phyloP scores from a whole-genome alignment of 2,888 invertebrate species.

The Heliconius charithonia region DNA sequence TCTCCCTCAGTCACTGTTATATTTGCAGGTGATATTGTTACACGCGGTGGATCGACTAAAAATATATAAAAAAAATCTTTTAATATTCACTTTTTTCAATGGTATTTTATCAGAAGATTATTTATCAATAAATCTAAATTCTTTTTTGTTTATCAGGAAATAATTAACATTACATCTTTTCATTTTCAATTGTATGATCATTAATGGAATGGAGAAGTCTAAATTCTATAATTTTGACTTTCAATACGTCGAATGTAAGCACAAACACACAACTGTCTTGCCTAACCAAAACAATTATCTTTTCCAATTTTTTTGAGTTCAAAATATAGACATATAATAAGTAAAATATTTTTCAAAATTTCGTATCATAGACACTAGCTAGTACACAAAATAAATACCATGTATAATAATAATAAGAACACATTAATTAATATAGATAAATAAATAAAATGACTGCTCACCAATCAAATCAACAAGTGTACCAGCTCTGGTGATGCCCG shows the following conservation, averaged over 20 bases:
- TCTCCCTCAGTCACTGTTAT: conserved; percentile 55
- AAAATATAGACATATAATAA: no score
- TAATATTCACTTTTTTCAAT: neutral
- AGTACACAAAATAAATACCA: neutral
- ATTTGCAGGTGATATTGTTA: conserved; percentile 59
- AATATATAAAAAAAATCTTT: conserved; percentile 37
- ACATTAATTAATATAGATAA: neutral
- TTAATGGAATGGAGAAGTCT: no score
- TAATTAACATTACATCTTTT: no score
- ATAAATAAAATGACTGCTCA: conserved; percentile 48
- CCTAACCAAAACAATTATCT: no score
- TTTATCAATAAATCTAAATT: neutral
- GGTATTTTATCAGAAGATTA: neutral
- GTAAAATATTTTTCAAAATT: no score
- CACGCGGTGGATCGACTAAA: conserved; percentile 67
- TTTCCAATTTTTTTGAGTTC: no score
- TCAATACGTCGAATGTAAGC: no score
- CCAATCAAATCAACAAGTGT: conserved; percentile 63
- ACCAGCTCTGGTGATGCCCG: conserved; percentile 57
- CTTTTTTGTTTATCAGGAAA: neutral
- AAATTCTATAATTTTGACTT: no score
- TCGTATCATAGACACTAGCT: no score
- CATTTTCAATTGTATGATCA: no score
- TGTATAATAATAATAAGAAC: neutral
- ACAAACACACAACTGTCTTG: no score